Evolutionary conservation across 2,888 invertebrate species (phyloP).

Genomic region (Scaptomyza reducta): DNA sequence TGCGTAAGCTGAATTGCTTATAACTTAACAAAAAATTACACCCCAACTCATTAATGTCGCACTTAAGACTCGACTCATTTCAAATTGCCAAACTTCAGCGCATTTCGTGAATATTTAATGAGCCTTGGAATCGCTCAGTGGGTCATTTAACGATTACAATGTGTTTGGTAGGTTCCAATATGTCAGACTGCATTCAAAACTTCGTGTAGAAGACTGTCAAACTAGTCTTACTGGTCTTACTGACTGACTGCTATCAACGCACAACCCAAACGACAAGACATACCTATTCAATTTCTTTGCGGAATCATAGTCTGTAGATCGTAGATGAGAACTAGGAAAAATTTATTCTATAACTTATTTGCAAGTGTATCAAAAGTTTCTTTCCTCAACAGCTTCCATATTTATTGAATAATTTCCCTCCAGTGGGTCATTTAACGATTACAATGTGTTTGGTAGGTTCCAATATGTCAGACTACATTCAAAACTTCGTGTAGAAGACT

Average conservation of each 20-base stretch:
- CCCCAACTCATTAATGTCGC: slow-evolving; percentile 55
- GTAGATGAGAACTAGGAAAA: neutral
- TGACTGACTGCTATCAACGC: too few species aligned
- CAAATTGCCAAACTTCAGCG: slow-evolving; percentile 35
- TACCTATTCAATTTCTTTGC: neutral
- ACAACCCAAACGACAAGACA: too few species aligned
- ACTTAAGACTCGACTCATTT: slow-evolving; percentile 10
- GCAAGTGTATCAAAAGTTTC: too few species aligned
- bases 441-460: neutral
- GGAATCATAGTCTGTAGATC: neutral
- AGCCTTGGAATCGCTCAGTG: slow-evolving; percentile 4
- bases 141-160: neutral
- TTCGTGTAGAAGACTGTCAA: neutral
- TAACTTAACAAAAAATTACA: slow-evolving; percentile 61
- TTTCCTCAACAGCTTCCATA: neutral
- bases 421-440: too few species aligned
- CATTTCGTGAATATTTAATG: slow-evolving; percentile 25
- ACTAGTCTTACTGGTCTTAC: too few species aligned
- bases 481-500: neutral
- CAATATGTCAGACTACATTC: neutral
- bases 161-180: neutral
- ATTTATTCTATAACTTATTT: neutral
- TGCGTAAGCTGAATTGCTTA: slow-evolving; percentile 34
- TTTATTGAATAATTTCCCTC: neutral
- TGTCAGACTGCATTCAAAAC: neutral